These are phyloP conservation scores for Syncerus caffer DNA, from an alignment of 2,797 vertebrate species.

Conservation along the genomic window DNA sequence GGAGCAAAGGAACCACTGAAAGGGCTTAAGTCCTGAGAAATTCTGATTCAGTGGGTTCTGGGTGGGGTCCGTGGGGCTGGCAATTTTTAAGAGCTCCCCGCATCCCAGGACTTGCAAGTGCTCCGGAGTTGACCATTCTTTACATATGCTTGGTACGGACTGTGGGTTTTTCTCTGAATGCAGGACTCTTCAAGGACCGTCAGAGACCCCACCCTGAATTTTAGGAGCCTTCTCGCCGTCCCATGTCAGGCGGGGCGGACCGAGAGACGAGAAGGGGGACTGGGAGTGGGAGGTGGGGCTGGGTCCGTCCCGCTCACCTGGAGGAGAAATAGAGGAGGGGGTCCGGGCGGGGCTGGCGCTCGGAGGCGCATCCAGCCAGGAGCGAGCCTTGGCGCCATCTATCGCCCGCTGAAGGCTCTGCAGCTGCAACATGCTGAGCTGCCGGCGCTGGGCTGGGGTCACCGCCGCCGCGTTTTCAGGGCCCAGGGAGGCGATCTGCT, in stretches of 20 bases:
- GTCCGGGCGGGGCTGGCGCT: background rate
- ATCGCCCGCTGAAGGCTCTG: slow-evolving; percentile 81
- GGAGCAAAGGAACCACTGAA: background rate
- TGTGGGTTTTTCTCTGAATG: background rate
- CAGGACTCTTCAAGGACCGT: background rate
- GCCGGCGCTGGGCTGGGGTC: slow-evolving; percentile 75
- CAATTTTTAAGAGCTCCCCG: background rate
- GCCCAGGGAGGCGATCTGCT: slow-evolving; percentile 84
- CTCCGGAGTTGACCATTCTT: background rate
- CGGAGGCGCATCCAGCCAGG: background rate
- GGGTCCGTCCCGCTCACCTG: slow-evolving; percentile 65
- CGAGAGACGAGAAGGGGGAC: accelerated
- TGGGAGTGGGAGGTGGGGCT: accelerated
- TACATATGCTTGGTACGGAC: background rate
- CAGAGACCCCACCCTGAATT: background rate
- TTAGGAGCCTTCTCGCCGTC: background rate
- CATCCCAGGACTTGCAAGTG: background rate
- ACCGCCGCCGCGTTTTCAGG: slow-evolving; percentile 84
- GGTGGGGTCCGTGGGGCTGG: no score
- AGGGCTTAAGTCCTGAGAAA: background rate
- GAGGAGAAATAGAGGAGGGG: background rate
- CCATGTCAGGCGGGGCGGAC: background rate
- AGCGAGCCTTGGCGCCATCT: slow-evolving; percentile 78
- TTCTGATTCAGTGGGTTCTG: background rate
- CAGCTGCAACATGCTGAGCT: slow-evolving; percentile 78